Percentiles rank a stretch among this genome's conserved stretches.
phyloP scores from a whole-genome alignment of 2,113 vertebrate species.

The Pitta sordida region DNA sequence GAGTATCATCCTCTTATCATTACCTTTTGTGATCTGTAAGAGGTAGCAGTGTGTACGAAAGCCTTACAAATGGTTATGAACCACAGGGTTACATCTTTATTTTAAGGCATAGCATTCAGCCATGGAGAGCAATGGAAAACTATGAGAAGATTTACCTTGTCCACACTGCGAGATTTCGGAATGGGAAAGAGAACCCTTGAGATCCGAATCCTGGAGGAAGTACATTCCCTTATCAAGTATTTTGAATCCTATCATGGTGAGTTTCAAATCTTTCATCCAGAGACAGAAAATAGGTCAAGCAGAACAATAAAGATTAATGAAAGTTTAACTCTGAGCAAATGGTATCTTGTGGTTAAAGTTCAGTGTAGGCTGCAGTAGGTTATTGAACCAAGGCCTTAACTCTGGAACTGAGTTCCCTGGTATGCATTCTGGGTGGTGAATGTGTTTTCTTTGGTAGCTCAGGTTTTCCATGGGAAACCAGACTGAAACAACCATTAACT shows the following conservation, averaged over 20 bases:
- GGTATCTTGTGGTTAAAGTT: constrained; percentile 13
- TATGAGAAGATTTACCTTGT: constrained; percentile 68
- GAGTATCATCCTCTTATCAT: not conserved
- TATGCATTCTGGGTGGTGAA: not conserved
- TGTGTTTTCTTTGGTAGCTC: not conserved
- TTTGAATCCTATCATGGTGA: constrained; percentile 61
- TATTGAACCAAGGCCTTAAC: not conserved
- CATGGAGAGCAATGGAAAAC: constrained; percentile 68
- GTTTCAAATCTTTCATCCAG: not conserved
- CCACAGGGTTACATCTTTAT: not conserved
- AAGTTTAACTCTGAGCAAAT: constrained; percentile 9
- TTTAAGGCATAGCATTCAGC: constrained; percentile 68
- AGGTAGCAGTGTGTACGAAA: not conserved
- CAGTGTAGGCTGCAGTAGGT: not conserved
- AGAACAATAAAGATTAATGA: constrained; percentile 14
- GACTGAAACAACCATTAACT: not conserved
- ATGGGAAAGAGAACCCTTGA: constrained; percentile 70
- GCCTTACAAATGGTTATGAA: not conserved
- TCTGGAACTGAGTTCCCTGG: not conserved
- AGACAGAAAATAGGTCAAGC: not conserved
- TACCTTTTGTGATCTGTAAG: not conserved
- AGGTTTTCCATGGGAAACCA: not conserved
- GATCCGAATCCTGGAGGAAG: constrained; percentile 65
- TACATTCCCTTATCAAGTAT: constrained; percentile 50
- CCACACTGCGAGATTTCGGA: constrained; percentile 68